Conservation (phyloP, 1,140 invertebrate genomes). For the Watersipora subatra region DNA sequence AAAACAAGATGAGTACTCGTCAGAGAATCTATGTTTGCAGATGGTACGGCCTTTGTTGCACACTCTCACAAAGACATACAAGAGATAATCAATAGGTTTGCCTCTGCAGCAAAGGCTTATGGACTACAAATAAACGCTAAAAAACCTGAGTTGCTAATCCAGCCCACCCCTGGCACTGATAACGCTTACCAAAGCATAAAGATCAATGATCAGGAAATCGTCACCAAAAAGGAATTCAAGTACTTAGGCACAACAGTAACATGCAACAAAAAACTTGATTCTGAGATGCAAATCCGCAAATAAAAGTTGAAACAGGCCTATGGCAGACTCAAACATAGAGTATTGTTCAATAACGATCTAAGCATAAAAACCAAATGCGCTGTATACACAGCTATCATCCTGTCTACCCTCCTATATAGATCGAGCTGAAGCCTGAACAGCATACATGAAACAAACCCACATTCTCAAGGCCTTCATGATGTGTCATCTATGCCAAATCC, state of each 20-base stretch:
- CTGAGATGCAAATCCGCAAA: not conserved
- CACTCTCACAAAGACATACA: conserved; percentile 5
- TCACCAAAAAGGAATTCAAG: not conserved
- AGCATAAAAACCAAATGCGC: not conserved
- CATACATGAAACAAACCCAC: not conserved
- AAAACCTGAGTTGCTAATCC: not conserved
- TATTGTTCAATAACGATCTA: not conserved
- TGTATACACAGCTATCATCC: not conserved
- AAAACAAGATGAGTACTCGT: not conserved
- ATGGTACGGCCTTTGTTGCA: not conserved
- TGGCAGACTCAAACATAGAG: not conserved
- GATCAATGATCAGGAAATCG: not conserved
- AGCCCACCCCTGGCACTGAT: conserved; percentile 2
- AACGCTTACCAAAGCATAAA: not conserved
- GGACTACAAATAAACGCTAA: not conserved
- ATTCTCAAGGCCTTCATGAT: not conserved
- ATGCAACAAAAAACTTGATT: not conserved
- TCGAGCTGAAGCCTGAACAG: not conserved
- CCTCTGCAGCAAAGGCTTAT: not conserved
- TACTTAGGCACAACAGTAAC: not conserved
- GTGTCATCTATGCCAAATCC: not conserved
- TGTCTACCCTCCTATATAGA: not conserved
- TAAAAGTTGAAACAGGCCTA: not conserved
- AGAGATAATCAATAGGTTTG: not conserved
- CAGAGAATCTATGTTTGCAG: not conserved